Base-by-base conservation (phyloP, 2,888 invertebrate species). In the Himalopsyche anomala region DNA sequence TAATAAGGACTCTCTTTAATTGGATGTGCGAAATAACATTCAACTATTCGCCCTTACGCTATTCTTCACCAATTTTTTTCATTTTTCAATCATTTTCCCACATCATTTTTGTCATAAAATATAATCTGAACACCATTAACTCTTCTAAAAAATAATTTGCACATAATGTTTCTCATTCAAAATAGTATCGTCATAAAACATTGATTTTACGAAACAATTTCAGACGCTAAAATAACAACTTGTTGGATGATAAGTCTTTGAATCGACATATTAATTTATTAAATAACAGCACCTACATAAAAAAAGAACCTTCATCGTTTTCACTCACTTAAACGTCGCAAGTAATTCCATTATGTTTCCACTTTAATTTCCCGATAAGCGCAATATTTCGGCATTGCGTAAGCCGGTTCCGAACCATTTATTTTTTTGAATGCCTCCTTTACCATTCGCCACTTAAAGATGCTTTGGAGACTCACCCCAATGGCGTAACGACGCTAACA, bases 321-420 rank as follows among this genome's bases (percentile, higher is more conserved):
- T 54, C 82, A 54, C 54, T 56, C 80, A 42, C 80, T 51, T 56
- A 51, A 84, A 79, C 79, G 79, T 54, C 62, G 40, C 80, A 83
- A 84, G 82, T 84, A 82, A 86, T 87, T 83, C 83, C 84, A 88
- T 86, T 86, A 84, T 84, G 74, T 82, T 86, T 86, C 87, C 88
- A 88, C 88, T 88, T 86, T 85, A 86, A 87, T 87, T 87, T 85
- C 84, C 85, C 86, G 82, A 84, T 82, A 86, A 83, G 84, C 85
- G 74, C 83, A 69, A 86, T 86, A 74, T 79, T 79, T 82, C 19
- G 55, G 84, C 36, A 17, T 51, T 28, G 69, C 38, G 38, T 55
- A 84, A 55, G 74, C 85, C 17, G 42, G 80, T 74, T 62, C 38
- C 42, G 82, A 45, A 81, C 81, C 88, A 88, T 88, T 88, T 87